Evolutionary conservation across 1,140 invertebrate genomes (phyloP).

Genomic region (Caenorhabditis brenneri): DNA sequence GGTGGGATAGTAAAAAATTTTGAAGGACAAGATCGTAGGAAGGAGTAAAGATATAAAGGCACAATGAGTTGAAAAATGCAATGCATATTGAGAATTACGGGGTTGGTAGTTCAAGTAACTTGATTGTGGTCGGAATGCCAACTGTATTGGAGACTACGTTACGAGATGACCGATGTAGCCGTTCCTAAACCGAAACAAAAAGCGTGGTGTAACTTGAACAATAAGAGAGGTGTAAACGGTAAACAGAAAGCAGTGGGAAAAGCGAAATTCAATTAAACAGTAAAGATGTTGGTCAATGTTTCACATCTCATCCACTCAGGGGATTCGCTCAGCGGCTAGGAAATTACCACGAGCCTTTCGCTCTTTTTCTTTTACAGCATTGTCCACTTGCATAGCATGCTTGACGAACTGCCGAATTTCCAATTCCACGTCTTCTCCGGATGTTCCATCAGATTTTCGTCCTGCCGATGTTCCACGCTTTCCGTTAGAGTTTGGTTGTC

Average conservation of each 20-base stretch:
- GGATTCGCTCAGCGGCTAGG: neutral
- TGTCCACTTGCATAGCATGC: neutral
- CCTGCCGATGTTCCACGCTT: neutral
- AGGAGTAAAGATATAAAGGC: no score
- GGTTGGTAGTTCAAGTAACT: neutral
- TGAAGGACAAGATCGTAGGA: no score
- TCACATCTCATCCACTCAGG: neutral
- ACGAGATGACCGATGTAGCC: neutral
- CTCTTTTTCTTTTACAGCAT: slow-evolving; percentile 14
- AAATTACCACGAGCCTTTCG: slow-evolving; percentile 34
- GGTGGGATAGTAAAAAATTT: no score
- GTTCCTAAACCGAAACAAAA: neutral
- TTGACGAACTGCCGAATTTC: slow-evolving; percentile 13
- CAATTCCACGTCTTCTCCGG: slow-evolving; percentile 2
- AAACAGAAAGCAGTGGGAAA: neutral
- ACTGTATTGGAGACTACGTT: neutral
- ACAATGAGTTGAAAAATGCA: neutral
- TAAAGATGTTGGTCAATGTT: neutral
- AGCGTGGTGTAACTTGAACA: neutral
- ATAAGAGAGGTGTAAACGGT: no score
- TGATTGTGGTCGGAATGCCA: neutral
- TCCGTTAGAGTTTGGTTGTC: neutral
- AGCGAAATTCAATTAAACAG: neutral
- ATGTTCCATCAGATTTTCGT: neutral
- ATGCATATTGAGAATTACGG: neutral